Base-by-base conservation (phyloP, 1,140 invertebrate species). In the Brachionus manjavacas region DNA sequence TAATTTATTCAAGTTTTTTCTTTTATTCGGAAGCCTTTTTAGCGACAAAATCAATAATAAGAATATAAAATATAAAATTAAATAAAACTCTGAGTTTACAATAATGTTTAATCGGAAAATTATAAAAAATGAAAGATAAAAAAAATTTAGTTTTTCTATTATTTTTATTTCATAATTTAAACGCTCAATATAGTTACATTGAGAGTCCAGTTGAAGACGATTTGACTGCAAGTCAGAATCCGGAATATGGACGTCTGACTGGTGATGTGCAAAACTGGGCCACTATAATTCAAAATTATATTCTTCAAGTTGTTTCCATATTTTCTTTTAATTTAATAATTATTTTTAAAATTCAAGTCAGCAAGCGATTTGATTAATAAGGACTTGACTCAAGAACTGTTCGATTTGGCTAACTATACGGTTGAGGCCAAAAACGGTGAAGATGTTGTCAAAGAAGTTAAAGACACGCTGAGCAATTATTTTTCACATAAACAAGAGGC, bases 231-330 rank as follows among this genome's bases (percentile, higher is more conserved):
- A 76, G 72, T 49, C 41, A 20, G 8, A 64, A 46, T 23, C 35
- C 84, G 39, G 66, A 80, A 14, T 55, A 86, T 64, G 89, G 89
- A 7, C 87, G 87, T 12, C 84, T 90, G 28, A 87, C 89, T 49
- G 90, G 90, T 11, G 90, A 90, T 87, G 89, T 90, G 3, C 89
- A 89, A 84, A 90, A 90, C 86, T 90, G 90, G 90, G 90, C 89
- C 3, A 87, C 88, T 31, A 86, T 90, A 3, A 90, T 90, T 83
- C 89, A 90, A 85, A 90, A 90, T 83, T 90, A 90, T 79, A 90
- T 90, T 60, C 85, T 89, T 43, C 89, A 90, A 88, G 89, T 90
- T 39, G 2, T 12, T 85, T 16, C 7, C 23, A 46, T 66, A 14
- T 28, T 8, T 14, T 35, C 43, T 43, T 72, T 84, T 46, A 41